Conservation (phyloP, 2,113 vertebrate genomes). For the Benitochromis conjunctus region DNA sequence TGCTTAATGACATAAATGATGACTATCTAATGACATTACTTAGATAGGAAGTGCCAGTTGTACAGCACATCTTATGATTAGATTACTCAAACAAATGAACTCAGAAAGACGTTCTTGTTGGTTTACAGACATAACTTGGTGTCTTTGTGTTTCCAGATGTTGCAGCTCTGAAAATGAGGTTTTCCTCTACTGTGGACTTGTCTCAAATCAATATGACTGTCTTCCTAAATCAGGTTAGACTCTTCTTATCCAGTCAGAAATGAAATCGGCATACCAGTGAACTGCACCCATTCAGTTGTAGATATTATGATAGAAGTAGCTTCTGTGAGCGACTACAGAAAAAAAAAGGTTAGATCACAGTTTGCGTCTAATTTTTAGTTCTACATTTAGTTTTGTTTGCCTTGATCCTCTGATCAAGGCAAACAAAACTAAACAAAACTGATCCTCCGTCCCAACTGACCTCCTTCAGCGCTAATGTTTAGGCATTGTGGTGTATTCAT, state of each 20-base stretch:
- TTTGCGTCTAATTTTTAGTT: background rate
- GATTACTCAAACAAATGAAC: background rate
- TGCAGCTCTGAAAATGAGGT: background rate
- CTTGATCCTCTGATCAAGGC: too few relatives aligned
- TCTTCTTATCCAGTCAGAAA: background rate
- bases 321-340: background rate
- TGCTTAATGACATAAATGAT: too few relatives aligned
- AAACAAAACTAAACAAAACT: too few relatives aligned
- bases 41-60: too few relatives aligned
- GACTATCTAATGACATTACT: too few relatives aligned
- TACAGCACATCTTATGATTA: too few relatives aligned
- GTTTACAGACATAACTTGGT: background rate
- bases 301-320: background rate
- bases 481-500: background rate
- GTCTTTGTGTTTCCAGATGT: background rate
- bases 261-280: background rate
- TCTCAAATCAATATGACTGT: background rate
- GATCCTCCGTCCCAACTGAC: background rate
- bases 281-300: background rate
- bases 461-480: background rate
- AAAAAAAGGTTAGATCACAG: background rate
- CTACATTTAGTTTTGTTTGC: background rate
- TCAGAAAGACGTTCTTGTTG: background rate
- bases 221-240: background rate
- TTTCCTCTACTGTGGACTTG: background rate